Conservation (phyloP, 2,797 vertebrate genomes). For the Scarus forsteni region DNA sequence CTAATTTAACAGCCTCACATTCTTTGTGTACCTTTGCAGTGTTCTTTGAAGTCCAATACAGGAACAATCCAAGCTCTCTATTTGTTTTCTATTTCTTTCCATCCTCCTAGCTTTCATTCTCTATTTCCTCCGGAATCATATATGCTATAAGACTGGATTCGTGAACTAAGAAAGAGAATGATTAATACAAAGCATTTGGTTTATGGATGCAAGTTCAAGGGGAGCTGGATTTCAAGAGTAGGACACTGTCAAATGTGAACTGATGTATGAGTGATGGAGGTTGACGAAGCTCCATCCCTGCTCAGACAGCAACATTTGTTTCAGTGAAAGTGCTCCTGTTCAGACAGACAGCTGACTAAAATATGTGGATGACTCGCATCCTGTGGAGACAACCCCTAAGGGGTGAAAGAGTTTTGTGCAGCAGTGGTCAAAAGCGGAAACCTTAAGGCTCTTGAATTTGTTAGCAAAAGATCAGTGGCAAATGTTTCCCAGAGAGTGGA, state of each 20-base stretch:
- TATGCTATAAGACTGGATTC: neutral
- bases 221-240: constrained; percentile 30
- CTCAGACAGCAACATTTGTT: constrained; percentile 31
- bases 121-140: neutral
- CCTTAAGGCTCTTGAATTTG: constrained; percentile 32
- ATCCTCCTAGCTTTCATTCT: neutral
- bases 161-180: neutral
- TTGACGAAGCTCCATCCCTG: constrained; percentile 11
- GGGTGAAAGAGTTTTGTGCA: constrained; percentile 10
- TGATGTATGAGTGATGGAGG: constrained; percentile 37
- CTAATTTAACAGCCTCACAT: neutral
- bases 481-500: constrained; percentile 29
- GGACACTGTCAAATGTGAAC: constrained; percentile 11
- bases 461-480: constrained; percentile 38
- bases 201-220: constrained; percentile 4
- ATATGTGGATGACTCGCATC: constrained; percentile 28
- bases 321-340: constrained; percentile 31
- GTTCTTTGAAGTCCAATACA: neutral
- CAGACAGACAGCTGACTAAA: constrained; percentile 43
- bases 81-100: neutral
- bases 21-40: neutral
- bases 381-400: constrained; percentile 26
- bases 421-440: constrained; percentile 43
- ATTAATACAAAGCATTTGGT: constrained; percentile 4
- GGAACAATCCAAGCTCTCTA: neutral